Conservation (phyloP, 2,888 invertebrate genomes). For the Patella ulyssiponensis region DNA sequence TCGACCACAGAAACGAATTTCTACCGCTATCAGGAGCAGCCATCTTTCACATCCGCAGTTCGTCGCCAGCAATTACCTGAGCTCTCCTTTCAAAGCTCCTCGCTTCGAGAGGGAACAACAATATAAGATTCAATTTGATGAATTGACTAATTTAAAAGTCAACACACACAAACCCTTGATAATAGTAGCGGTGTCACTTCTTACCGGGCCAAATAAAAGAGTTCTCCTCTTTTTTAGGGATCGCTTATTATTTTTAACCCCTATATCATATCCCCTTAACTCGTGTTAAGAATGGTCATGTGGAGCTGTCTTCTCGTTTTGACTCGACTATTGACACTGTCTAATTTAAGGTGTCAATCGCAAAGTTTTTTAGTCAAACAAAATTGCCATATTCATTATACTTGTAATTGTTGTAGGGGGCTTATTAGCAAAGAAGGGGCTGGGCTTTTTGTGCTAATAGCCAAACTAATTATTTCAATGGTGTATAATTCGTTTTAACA, state of each 20-base stretch:
- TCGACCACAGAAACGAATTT: not conserved
- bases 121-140: constrained; percentile 25
- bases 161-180: constrained; percentile 12
- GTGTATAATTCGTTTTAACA: constrained; percentile 6
- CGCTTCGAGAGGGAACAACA: constrained; percentile 15
- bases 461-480: constrained; percentile 5
- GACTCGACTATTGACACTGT: constrained; percentile 1
- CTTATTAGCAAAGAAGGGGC: constrained; percentile 8
- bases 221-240: constrained; percentile 14
- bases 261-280: not conserved
- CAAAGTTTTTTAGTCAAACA: not conserved
- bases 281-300: constrained; percentile 9
- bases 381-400: not conserved
- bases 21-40: constrained; percentile 2
- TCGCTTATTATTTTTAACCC: constrained; percentile 19
- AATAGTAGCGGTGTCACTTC: constrained; percentile 22
- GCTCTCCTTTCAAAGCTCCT: constrained; percentile 9
- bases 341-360: constrained; percentile 8
- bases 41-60: constrained; percentile 16
- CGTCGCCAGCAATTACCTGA: constrained; percentile 19
- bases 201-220: constrained; percentile 18
- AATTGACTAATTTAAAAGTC: constrained; percentile 23
- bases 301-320: not conserved
- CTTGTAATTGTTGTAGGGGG: constrained; percentile 10
- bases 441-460: constrained; percentile 4